Evolutionary conservation across 2,888 invertebrate species (phyloP), one percentile per base, ranked within the genome.

Genomic region (Conops quadrifasciatus): DNA sequence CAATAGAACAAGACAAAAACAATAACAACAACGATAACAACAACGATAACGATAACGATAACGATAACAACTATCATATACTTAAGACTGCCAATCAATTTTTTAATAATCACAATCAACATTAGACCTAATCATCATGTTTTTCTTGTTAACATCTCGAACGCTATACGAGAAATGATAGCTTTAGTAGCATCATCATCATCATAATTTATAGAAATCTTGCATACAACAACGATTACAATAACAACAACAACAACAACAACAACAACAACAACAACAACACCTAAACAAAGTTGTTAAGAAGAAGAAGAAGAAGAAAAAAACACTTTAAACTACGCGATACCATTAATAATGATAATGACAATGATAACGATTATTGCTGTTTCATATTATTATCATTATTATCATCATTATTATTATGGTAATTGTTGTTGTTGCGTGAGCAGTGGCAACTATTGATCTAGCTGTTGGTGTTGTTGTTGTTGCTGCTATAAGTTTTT

Each of bases 311-410:
- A n/a, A n/a, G 19, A n/a, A 21, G 24, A 58, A 19, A 30, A 30
- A 62, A 71, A 81, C 81, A 82, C 81, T 82, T 81, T 81, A 80
- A 80, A 56, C 51, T 16, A 21, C 45, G 16, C 63, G 45, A 47
- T 28, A 21, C 26, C 45, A 47, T 47, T 21, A 45, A 16, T 30
- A 56, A 24, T 36, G 56, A 19, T 66, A 66, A 66, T 66, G 56
- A 66, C 56, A 53, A 71, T 47, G 59, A 71, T 51, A 67, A 67
- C 70, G 49, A 58, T 47, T 64, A 70, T 67, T 62, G 60, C 36
- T 53, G 16, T 51, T 60, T 7, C 36, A 9, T 4, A 36, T 36
- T 36, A 36, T 36, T 36, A 36, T 36, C 9, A 21, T 28, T 59
- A 58, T 45, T 28, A 58, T 58, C 47, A 24, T 67, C 43, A 58